Evolutionary conservation across 2,113 vertebrate species (phyloP).

Genomic region (Prinia subflava): DNA sequence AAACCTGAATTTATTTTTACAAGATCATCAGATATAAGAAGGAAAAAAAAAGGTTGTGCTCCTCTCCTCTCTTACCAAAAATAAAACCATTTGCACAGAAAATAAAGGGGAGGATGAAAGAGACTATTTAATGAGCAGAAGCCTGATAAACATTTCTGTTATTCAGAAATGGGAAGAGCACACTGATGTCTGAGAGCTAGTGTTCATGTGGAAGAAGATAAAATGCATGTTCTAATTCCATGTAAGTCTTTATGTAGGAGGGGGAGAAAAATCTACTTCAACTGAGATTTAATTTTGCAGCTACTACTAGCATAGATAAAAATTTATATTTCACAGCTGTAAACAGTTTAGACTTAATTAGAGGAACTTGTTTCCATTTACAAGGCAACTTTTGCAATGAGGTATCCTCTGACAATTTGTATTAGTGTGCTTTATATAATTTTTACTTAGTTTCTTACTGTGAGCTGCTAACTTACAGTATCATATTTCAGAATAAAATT

Average conservation of each 20-base stretch:
- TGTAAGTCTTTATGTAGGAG: slow-evolving; percentile 8
- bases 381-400: slow-evolving; percentile 42
- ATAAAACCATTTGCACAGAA: neutral
- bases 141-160: neutral
- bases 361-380: slow-evolving; percentile 63
- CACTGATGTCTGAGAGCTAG: neutral
- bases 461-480: slow-evolving; percentile 34
- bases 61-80: neutral
- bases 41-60: neutral
- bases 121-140: neutral
- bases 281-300: slow-evolving; percentile 67
- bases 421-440: slow-evolving; percentile 59
- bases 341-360: slow-evolving; percentile 75
- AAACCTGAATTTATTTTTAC: neutral
- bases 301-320: slow-evolving; percentile 60
- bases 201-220: neutral
- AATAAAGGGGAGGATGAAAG: neutral
- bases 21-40: neutral
- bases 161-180: neutral
- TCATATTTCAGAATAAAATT: slow-evolving; percentile 29
- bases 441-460: slow-evolving; percentile 52
- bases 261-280: slow-evolving; percentile 47
- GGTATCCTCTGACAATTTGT: slow-evolving; percentile 58
- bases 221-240: slow-evolving; percentile 26
- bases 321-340: slow-evolving; percentile 67